phyloP scores from a whole-genome alignment of 2,888 invertebrate genomes.

The Drosophila falleni region DNA sequence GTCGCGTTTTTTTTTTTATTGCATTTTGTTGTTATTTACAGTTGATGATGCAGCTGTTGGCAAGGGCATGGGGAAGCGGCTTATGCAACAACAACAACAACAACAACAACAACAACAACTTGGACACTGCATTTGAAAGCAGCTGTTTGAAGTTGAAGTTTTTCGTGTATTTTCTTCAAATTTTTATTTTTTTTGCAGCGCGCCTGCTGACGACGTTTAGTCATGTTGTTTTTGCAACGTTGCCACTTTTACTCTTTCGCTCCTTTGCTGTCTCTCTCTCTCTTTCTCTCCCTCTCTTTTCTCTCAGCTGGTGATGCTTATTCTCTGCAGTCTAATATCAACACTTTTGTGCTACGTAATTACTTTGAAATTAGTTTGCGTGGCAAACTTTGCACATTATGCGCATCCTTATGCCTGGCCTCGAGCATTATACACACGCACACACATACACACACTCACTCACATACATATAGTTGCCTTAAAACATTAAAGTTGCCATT shows the following conservation, averaged over 20 bases:
- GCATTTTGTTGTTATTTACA: slow-evolving; percentile 37
- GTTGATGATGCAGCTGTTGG: slow-evolving; percentile 42
- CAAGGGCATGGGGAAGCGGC: not conserved
- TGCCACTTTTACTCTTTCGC: slow-evolving; percentile 5
- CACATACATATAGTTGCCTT: slow-evolving; percentile 32
- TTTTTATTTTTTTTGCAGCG: slow-evolving; percentile 30
- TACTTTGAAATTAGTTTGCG: slow-evolving; percentile 84
- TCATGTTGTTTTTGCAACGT: slow-evolving; percentile 67
- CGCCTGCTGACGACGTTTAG: slow-evolving; percentile 71
- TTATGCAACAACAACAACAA: slow-evolving; percentile 2
- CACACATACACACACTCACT: slow-evolving; percentile 20
- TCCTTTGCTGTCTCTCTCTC: not conserved
- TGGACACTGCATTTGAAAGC: slow-evolving; percentile 57
- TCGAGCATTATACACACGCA: slow-evolving; percentile 43
- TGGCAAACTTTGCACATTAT: slow-evolving; percentile 81
- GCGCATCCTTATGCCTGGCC: slow-evolving; percentile 75
- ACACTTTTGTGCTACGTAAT: slow-evolving; percentile 83
- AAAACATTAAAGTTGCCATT: slow-evolving; percentile 76
- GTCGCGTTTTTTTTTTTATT: slow-evolving; percentile 30
- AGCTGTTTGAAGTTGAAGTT: slow-evolving; percentile 57
- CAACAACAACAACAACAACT: slow-evolving; percentile 18
- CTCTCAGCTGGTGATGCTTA: slow-evolving; percentile 15
- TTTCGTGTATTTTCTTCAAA: slow-evolving; percentile 18
- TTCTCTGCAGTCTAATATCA: slow-evolving; percentile 77
- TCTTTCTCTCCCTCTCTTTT: not conserved